These are phyloP conservation scores for Eurystomus gularis DNA, from an alignment of 2,113 vertebrate genomes.

Conservation along the genomic window DNA sequence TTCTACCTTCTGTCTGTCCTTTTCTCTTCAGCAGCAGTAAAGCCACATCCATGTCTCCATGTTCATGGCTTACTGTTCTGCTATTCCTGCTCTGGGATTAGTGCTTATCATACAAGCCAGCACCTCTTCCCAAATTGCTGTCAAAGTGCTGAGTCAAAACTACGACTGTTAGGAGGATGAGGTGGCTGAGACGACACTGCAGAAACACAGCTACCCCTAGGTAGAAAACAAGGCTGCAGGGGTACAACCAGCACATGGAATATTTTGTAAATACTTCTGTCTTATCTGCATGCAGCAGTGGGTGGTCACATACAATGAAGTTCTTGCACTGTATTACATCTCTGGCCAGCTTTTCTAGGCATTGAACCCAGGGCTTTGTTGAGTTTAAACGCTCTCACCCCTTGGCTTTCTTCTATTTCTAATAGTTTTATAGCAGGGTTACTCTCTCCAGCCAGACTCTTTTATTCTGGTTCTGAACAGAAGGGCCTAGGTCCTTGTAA, in stretches of 20 bases:
- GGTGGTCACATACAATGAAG: not conserved
- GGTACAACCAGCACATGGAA: not conserved
- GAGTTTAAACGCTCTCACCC: not conserved
- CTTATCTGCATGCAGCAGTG: not conserved
- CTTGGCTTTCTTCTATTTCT: not conserved
- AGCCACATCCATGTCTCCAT: not conserved
- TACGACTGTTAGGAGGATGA: accelerated
- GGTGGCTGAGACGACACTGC: not conserved
- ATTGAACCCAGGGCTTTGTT: not conserved
- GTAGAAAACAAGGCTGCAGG: not conserved
- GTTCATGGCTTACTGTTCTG: not conserved
- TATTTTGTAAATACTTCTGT: not conserved
- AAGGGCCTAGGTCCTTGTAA: not conserved
- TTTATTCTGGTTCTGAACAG: not conserved
- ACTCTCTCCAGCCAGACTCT: not conserved
- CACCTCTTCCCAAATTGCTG: not conserved
- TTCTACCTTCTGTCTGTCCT: not conserved
- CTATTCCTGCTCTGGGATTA: not conserved
- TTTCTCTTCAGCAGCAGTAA: not conserved
- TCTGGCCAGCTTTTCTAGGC: not conserved
- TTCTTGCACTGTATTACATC: not conserved
- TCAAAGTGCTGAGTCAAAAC: not conserved
- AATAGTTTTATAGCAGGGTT: not conserved
- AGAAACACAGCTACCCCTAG: not conserved
- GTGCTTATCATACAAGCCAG: not conserved